Evolutionary conservation across 2,113 vertebrate species (phyloP).

Genomic region (Trogon melanurus): DNA sequence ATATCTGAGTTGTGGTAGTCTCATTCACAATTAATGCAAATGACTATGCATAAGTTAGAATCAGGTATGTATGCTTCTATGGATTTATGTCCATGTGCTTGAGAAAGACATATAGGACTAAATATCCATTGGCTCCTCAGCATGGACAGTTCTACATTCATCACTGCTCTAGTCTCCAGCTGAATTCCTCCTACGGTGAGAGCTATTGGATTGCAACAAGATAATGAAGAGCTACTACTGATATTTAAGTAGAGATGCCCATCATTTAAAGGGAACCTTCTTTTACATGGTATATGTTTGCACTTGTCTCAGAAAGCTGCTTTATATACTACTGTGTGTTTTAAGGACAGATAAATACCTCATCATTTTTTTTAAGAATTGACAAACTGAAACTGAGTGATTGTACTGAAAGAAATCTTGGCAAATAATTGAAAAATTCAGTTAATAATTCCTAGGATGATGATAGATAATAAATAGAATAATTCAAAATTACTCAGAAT

Average conservation of each 20-base stretch:
- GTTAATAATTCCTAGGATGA: not conserved
- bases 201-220: not conserved
- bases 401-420: not conserved
- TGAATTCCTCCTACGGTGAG: not conserved
- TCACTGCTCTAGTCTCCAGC: not conserved
- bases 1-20: not conserved
- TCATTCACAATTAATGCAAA: not conserved
- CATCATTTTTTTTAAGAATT: not conserved
- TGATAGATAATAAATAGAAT: not conserved
- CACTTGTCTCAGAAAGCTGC: not conserved
- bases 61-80: not conserved
- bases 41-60: not conserved
- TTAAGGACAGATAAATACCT: not conserved
- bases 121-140: not conserved
- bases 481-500: not conserved
- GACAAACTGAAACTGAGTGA: not conserved
- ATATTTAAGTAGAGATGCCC: not conserved
- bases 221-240: not conserved
- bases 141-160: not conserved
- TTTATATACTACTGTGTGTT: not conserved
- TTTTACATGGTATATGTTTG: not conserved
- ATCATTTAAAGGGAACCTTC: not conserved
- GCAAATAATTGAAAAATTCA: not conserved
- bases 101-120: not conserved
- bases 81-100: not conserved